Conservation (phyloP, 2,113 vertebrate genomes). For the Otus sunia region DNA sequence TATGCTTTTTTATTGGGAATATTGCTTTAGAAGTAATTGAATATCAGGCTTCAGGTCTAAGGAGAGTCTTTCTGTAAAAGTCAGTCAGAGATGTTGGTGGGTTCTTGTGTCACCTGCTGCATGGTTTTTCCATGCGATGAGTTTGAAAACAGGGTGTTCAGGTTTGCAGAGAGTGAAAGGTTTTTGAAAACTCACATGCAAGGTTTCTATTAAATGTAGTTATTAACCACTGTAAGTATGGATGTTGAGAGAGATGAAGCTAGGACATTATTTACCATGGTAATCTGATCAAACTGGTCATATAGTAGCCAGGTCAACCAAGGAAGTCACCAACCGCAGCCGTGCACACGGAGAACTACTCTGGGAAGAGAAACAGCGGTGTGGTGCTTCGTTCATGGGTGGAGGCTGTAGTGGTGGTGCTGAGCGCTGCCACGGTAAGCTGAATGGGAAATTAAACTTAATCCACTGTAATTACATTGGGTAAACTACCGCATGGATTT, state of each 20-base stretch:
- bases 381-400: fast-evolving
- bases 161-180: neutral
- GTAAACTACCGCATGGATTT: neutral
- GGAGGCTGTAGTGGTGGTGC: neutral
- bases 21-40: neutral
- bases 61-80: neutral
- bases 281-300: neutral
- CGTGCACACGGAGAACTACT: fast-evolving
- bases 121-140: neutral
- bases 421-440: fast-evolving
- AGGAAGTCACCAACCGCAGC: neutral
- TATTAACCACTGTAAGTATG: neutral
- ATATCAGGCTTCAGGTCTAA: neutral
- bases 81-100: neutral
- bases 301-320: neutral
- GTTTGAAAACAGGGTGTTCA: neutral
- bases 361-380: neutral
- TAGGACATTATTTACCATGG: neutral
- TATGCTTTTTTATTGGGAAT: neutral
- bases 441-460: neutral
- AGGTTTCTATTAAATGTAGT: neutral
- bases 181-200: neutral
- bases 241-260: neutral
- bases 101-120: neutral
- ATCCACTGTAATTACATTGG: neutral